A percentile compares a stretch with the other conserved stretches of the same genome.
phyloP scores from a whole-genome alignment of 2,113 vertebrate species.

The Rostratula benghalensis region DNA sequence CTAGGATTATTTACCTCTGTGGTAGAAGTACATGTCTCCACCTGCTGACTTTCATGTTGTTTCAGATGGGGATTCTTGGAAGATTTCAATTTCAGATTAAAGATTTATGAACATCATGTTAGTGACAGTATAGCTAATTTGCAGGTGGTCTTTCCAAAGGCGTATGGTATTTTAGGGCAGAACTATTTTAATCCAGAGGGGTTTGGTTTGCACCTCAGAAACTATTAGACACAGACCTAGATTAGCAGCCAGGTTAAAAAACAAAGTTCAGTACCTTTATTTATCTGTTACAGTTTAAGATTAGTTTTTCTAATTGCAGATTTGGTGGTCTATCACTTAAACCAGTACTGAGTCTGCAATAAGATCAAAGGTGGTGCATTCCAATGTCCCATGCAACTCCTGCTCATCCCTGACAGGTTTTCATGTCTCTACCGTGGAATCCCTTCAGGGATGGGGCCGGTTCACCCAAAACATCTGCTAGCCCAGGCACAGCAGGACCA shows the following conservation, averaged over 20 bases:
- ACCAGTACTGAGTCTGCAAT: background rate
- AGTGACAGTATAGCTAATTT: background rate
- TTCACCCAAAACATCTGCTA: background rate
- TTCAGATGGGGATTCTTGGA: background rate
- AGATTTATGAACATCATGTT: background rate
- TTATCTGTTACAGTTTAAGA: background rate
- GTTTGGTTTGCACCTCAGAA: background rate
- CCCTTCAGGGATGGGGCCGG: background rate
- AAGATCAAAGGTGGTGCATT: background rate
- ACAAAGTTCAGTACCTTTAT: background rate
- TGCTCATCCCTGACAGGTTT: background rate
- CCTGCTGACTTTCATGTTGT: background rate
- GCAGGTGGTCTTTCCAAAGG: background rate
- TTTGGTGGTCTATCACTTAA: background rate
- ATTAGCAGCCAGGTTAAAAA: background rate
- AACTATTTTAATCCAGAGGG: background rate
- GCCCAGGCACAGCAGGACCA: background rate
- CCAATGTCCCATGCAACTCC: background rate
- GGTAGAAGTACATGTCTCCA: background rate
- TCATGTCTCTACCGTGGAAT: background rate
- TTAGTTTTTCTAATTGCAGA: background rate
- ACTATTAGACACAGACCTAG: background rate
- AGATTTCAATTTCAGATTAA: constrained; percentile 34
- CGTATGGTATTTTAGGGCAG: background rate
- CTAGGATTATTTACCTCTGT: background rate